phyloP scores from a whole-genome alignment of 2,888 invertebrate genomes.

The Caenorhabditis panamensis region DNA sequence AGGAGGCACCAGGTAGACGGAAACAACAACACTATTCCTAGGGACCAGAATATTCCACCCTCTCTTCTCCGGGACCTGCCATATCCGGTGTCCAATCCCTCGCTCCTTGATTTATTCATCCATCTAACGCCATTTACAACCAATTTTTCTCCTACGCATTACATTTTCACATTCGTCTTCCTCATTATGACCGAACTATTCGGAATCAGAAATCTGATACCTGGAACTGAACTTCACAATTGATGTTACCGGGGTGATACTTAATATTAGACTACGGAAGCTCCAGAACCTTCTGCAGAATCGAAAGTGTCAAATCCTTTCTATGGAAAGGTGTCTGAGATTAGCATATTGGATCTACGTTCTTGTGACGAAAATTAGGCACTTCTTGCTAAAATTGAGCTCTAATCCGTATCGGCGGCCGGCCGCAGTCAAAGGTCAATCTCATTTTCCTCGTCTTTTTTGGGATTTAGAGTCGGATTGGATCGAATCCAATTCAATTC shows the following conservation, averaged over 20 bases:
- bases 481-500: background rate
- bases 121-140: constrained; percentile 4
- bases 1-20: background rate
- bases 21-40: background rate
- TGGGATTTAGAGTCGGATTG: background rate
- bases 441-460: constrained; percentile 3
- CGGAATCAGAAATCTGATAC: too few relatives aligned
- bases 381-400: background rate
- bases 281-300: too few relatives aligned
- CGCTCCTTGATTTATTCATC: background rate
- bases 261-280: too few relatives aligned
- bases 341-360: constrained; percentile 2
- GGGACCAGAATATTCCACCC: constrained; percentile 1
- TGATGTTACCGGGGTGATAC: too few relatives aligned
- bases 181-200: background rate
- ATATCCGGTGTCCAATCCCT: background rate
- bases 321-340: background rate
- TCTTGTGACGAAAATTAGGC: constrained; percentile 16
- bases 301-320: background rate
- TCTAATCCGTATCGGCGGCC: background rate
- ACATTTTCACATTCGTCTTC: background rate
- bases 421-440: constrained; percentile 16
- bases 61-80: background rate
- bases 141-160: background rate
- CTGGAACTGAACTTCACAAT: too few relatives aligned